Evolutionary conservation across 2,888 invertebrate genomes (phyloP).

Genomic region (Dicranocentrus wangi): DNA sequence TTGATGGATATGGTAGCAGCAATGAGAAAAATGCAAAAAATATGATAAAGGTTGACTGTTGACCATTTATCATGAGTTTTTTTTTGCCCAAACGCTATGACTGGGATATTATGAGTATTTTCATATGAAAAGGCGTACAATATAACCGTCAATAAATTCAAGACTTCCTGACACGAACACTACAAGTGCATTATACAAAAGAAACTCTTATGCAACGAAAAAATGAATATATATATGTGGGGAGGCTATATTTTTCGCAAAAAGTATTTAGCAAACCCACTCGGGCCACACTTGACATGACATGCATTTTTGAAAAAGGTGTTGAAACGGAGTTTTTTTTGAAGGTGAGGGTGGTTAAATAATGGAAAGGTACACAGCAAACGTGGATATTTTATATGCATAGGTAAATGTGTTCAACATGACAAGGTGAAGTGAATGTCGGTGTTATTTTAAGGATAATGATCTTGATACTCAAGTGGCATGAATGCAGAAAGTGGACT

Average conservation of each 20-base stretch:
- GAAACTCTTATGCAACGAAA: no score
- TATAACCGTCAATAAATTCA: slow-evolving; percentile 2
- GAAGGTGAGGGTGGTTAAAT: background rate
- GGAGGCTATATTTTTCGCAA: no score
- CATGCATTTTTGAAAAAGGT: background rate
- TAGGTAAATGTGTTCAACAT: background rate
- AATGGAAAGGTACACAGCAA: background rate
- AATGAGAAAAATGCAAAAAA: no score
- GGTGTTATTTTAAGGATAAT: slow-evolving; percentile 6
- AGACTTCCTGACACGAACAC: slow-evolving; percentile 16
- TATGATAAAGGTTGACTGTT: no score
- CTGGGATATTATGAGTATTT: no score
- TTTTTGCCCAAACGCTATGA: no score
- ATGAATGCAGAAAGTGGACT: no score
- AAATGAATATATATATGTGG: no score
- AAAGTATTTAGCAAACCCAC: background rate
- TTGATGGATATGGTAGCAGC: no score
- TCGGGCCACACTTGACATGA: background rate
- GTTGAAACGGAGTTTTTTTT: background rate
- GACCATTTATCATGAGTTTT: no score
- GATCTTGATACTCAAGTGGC: no score
- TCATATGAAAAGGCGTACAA: background rate
- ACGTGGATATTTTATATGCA: background rate
- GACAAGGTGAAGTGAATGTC: slow-evolving; percentile 21
- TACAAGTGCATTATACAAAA: background rate